phyloP scores from a whole-genome alignment of 1,140 invertebrate species.

The Paraescarpia echinospica region DNA sequence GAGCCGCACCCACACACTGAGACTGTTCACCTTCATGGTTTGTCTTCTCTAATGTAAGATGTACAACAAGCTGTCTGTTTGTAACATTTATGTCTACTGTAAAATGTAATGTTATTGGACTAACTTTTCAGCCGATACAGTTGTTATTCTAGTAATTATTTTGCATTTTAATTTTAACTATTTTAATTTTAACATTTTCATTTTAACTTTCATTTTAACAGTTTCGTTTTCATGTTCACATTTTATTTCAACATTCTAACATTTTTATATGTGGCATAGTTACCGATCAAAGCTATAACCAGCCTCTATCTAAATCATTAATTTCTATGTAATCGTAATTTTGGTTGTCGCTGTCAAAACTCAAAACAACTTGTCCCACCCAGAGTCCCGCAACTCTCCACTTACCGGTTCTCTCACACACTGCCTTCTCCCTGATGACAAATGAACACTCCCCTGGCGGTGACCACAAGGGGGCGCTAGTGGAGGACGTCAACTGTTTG shows the following conservation, averaged over 20 bases:
- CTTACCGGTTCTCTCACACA: not conserved
- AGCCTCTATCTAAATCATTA: not conserved
- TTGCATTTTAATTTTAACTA: not conserved
- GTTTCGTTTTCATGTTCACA: no score
- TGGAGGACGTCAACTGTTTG: not conserved
- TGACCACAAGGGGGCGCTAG: not conserved
- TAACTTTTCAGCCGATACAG: not conserved
- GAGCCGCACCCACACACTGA: not conserved
- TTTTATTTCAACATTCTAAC: no score
- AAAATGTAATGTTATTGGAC: not conserved
- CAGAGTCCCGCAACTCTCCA: not conserved
- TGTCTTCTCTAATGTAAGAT: not conserved
- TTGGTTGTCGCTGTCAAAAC: not conserved
- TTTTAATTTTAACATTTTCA: not conserved
- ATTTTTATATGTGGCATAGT: no score
- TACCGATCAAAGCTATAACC: no score
- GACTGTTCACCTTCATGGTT: not conserved
- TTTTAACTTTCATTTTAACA: no score
- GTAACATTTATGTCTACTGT: not conserved
- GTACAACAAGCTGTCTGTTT: not conserved
- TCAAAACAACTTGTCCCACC: not conserved
- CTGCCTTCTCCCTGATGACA: conserved; percentile 14
- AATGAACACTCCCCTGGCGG: not conserved
- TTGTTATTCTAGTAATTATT: not conserved
- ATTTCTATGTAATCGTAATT: not conserved